Percentiles rank a stretch among this genome's conserved stretches.
Conservation (phyloP, 2,888 invertebrate species). For the Erebia ligea region DNA sequence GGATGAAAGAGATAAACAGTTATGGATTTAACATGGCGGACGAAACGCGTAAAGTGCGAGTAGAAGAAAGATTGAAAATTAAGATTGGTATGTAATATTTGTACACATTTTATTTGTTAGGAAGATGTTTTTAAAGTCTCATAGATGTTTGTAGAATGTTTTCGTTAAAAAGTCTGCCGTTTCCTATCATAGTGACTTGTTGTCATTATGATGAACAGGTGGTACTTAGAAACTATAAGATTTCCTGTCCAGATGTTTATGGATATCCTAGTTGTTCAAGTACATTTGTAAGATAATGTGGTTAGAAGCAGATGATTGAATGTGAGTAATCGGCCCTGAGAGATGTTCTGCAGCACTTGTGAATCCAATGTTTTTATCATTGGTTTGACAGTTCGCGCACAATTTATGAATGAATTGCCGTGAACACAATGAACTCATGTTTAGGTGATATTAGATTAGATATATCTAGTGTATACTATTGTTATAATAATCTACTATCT, state of each 20-base stretch:
- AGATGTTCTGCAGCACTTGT: constrained; percentile 11
- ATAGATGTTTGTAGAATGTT: neutral
- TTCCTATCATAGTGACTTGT: constrained; percentile 54
- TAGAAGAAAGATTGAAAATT: constrained; percentile 96
- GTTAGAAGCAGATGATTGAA: constrained; percentile 40
- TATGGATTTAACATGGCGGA: constrained; percentile 96
- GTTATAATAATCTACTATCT: constrained; percentile 39
- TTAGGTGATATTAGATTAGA: constrained; percentile 68
- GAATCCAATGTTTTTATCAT: constrained; percentile 70
- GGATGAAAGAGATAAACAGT: constrained; percentile 85
- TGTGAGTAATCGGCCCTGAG: neutral
- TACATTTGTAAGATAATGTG: constrained; percentile 40
- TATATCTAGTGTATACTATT: constrained; percentile 57
- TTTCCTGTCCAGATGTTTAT: constrained; percentile 53
- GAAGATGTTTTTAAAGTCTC: constrained; percentile 9
- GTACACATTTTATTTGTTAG: constrained; percentile 31
- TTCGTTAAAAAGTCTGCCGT: constrained; percentile 6
- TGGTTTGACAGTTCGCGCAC: constrained; percentile 72
- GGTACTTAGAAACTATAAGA: constrained; percentile 51
- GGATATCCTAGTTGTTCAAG: constrained; percentile 49
- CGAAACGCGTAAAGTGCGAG: constrained; percentile 94
- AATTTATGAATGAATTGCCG: constrained; percentile 78
- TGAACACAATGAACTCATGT: constrained; percentile 72
- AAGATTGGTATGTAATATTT: constrained; percentile 92
- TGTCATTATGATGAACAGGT: constrained; percentile 78